A percentile compares a stretch with the other conserved stretches of the same genome.
Conservation (phyloP, 1,140 invertebrate genomes). For the Aphis craccivora region DNA sequence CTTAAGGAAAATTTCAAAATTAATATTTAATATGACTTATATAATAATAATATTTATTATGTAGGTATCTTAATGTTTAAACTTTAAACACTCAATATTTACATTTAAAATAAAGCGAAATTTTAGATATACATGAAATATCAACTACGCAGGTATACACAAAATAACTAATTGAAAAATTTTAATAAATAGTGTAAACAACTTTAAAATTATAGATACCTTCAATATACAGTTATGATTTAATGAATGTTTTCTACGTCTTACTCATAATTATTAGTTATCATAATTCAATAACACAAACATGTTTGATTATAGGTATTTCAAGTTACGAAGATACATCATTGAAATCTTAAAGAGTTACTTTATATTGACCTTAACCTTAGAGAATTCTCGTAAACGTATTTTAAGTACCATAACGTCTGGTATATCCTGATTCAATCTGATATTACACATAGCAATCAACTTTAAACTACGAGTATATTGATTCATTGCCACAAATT, state of each 20-base stretch:
- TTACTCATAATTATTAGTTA: background rate
- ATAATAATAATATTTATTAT: background rate
- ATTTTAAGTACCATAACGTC: background rate
- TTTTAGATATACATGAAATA: background rate
- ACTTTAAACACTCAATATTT: background rate
- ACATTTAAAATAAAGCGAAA: background rate
- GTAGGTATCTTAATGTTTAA: background rate
- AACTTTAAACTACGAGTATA: background rate
- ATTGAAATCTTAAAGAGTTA: background rate
- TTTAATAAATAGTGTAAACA: background rate
- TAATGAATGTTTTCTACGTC: background rate
- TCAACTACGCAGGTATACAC: background rate
- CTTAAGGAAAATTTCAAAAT: background rate
- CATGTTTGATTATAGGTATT: background rate
- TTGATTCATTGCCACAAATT: background rate
- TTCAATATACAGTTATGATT: background rate
- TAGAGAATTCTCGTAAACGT: background rate
- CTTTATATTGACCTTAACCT: background rate
- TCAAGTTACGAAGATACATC: background rate
- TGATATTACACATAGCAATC: background rate
- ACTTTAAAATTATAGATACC: background rate
- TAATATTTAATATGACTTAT: background rate
- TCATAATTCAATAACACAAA: background rate
- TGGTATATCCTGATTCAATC: background rate
- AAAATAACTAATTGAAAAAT: background rate